Conservation (phyloP, 2,113 vertebrate genomes). For the Ameiurus melas region DNA sequence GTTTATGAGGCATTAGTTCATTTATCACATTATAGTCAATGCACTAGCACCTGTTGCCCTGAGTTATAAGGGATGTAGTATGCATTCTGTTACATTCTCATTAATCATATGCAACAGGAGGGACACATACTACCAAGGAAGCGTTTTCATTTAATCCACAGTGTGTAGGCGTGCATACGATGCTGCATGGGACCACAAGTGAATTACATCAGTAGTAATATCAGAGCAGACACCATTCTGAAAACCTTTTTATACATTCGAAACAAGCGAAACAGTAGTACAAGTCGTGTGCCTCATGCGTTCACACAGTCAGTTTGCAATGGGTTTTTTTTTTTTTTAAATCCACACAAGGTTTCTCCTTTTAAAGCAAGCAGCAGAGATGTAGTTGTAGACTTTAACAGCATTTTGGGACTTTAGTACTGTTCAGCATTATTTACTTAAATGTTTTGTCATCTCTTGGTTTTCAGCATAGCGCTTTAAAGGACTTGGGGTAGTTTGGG, state of each 20-base stretch:
- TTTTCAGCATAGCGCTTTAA: conserved; percentile 8
- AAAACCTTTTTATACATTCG: conserved; percentile 13
- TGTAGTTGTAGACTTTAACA: background rate
- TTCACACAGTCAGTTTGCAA: conserved; percentile 1
- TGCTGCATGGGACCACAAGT: conserved; percentile 6
- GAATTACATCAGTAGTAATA: background rate
- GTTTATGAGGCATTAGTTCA: conserved; percentile 12
- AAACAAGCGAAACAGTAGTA: background rate
- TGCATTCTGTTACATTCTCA: conserved; percentile 30
- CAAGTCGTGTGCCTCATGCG: background rate
- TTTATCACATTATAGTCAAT: conserved; percentile 14
- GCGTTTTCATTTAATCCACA: background rate
- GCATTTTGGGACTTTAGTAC: conserved; percentile 9
- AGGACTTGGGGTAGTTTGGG: background rate
- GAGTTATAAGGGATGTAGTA: conserved; percentile 43
- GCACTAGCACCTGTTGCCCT: conserved; percentile 43
- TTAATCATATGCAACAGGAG: conserved; percentile 18
- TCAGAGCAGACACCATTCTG: background rate
- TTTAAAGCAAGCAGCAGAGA: conserved; percentile 11
- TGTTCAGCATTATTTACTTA: background rate
- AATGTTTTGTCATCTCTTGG: conserved; percentile 18
- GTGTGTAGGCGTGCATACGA: background rate
- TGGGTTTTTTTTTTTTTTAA: background rate
- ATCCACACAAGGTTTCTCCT: background rate
- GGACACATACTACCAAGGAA: background rate